Evolutionary conservation across 2,113 vertebrate genomes (phyloP).

Genomic region (Megaceryle torquata): DNA sequence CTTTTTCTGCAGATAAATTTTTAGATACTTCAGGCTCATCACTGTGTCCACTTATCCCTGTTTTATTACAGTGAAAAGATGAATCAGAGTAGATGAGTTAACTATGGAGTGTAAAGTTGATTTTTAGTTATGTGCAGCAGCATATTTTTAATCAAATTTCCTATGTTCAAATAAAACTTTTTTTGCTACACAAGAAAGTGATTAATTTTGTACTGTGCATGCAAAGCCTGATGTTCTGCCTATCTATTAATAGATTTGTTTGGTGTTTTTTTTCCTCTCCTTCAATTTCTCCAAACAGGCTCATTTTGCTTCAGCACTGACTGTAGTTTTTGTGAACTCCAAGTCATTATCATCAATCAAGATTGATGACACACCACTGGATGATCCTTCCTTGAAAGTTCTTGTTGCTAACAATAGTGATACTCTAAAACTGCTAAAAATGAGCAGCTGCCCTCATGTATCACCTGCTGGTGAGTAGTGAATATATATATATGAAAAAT

Average conservation of each 20-base stretch:
- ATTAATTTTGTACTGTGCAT: background rate
- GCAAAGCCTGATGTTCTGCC: background rate
- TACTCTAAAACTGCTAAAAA: slow-evolving; percentile 81
- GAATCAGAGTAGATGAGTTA: background rate
- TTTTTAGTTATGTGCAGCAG: background rate
- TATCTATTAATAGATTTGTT: background rate
- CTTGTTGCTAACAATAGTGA: slow-evolving; percentile 84
- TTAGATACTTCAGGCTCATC: background rate
- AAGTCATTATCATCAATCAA: slow-evolving; percentile 84
- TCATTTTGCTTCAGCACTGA: slow-evolving; percentile 83
- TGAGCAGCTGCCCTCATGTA: slow-evolving; percentile 86
- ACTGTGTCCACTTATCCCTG: background rate
- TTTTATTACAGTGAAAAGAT: background rate
- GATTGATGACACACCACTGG: slow-evolving; percentile 82
- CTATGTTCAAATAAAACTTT: background rate
- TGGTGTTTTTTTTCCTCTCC: background rate
- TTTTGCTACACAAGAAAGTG: background rate
- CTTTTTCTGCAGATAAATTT: background rate
- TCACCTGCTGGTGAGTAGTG: slow-evolving; percentile 80
- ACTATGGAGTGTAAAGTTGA: background rate
- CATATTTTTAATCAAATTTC: background rate
- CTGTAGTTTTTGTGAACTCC: slow-evolving; percentile 84
- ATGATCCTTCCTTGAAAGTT: slow-evolving; percentile 85
- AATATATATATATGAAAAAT: background rate
- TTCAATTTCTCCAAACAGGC: slow-evolving; percentile 65